Conservation (phyloP, 2,888 invertebrate genomes). For the Panzeria rudis region DNA sequence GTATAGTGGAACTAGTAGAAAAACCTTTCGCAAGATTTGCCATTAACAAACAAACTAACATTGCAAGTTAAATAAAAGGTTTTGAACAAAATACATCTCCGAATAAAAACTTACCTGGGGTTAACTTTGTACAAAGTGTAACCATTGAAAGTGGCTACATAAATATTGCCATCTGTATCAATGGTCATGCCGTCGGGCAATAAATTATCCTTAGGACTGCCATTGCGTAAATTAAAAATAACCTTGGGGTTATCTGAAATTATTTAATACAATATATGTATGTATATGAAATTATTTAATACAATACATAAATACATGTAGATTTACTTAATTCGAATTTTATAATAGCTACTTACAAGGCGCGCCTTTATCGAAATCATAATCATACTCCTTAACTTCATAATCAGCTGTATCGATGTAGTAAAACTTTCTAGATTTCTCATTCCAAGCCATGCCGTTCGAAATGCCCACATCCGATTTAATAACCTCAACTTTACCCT, state of each 20-base stretch:
- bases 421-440: constrained; percentile 87
- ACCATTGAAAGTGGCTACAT: no score
- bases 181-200: no score
- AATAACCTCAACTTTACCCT: constrained; percentile 76
- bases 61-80: no score
- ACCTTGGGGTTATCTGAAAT: constrained; percentile 84
- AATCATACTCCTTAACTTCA: constrained; percentile 89
- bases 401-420: constrained; percentile 89
- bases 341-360: constrained; percentile 84
- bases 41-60: no score
- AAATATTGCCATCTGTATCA: no score
- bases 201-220: constrained; percentile 76
- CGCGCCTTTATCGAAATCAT: constrained; percentile 87
- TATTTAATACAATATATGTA: no score
- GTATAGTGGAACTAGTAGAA: no score
- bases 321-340: no score
- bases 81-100: background rate
- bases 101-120: constrained; percentile 80
- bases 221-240: constrained; percentile 85
- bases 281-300: constrained; percentile 82
- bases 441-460: constrained; percentile 92
- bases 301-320: no score
- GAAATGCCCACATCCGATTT: constrained; percentile 86
- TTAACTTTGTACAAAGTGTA: constrained; percentile 84
- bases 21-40: no score